Evolutionary conservation across 2,113 vertebrate genomes (phyloP), one percentile per base, ranked within the genome.

Genomic region (Bettongia penicillata): DNA sequence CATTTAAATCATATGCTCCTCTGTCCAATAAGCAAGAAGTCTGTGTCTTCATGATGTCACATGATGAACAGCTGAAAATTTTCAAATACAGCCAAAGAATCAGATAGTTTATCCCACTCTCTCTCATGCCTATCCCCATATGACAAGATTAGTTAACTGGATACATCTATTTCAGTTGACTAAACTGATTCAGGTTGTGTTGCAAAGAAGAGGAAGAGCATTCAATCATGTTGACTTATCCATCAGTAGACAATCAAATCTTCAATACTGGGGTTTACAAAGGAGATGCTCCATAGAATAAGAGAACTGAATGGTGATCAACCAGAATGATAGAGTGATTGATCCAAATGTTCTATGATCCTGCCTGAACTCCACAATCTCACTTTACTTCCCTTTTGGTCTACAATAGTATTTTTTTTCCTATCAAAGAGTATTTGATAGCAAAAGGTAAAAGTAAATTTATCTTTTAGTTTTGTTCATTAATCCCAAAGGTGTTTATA

Each of bases 61-160:
- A 43, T 2, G 43, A n/a, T 2, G 43, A n/a, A 95, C n/a, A 51
- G 89, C n/a, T 43, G 49, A 90, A 90, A 89, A 26, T 16, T 61
- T 49, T 16, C 95, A 93, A 90, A 57, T 92, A n/a, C 61, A 91
- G 14, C 6, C 92, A 89, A 89, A 93, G 43, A 93, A 90, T 24
- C 91, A 37, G 57, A 53, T 92, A 31, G 53, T 8, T 77, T 90
- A 92, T 96, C 19, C 55, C 24, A 91, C 91, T 53, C 89, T 97
- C 10, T 28, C 12, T 68, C 31, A 16, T 68, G 37, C n/a, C 68
- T 43, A 8, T 2, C 51, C 10, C 52, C 91, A 48, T 48, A 49
- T 52, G 3, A 84, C 3, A 12, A 49, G 14, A 55, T 52, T 28
- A 68, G 0, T 14, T 91, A n/a, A 68, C 61, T 6, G 91, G 91